Evolutionary conservation across 1,140 invertebrate genomes (phyloP), one percentile per base, ranked within the genome.

Genomic region (Saccostrea cuccullata): DNA sequence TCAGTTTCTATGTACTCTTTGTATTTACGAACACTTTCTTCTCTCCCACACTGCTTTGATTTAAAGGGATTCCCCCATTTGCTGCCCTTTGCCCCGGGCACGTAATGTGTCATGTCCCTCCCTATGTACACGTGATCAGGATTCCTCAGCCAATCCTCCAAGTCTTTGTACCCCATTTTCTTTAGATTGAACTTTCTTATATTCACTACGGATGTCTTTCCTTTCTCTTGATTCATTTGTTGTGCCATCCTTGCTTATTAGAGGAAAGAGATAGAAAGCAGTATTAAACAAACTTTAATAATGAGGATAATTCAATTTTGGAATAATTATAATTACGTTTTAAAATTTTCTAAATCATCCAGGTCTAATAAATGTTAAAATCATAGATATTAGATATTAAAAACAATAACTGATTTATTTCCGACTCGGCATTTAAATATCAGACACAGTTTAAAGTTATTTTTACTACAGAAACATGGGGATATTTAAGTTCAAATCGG

Each of bases 21-120:
- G 55, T 89, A 91, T 56, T 30, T 36, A 47, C 77, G 82, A 36
- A 88, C 77, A 47, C 67, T 36, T 36, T 90, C 70, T 15, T 90
- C 89, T 56, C 84, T 67, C 0, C 88, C 86, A n/a, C 77, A 55
- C 58, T 89, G 85, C 58, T 86, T 86, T 0, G 73, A 56, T 13
- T 73, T 86, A 77, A 90, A 91, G 20, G 91, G 91, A 47, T 91
- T 91, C 15, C 82, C 82, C 91, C 91, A 91, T 30, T 90, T 91
- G 60, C 90, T 91, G 11, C 88, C 89, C 2, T 88, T 85, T 30
- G 91, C 91, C 20, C 90, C 90, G 3, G 84, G 82, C 3, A 91
- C 91, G 55, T 90, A 91, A n/a, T 70, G 73, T 0, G 89, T 89
- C 90, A 90, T 91, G 64, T 90, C 55, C 4, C 91, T 83, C 12